phyloP scores from a whole-genome alignment of 2,797 vertebrate species.

The Epinephelus awoara region DNA sequence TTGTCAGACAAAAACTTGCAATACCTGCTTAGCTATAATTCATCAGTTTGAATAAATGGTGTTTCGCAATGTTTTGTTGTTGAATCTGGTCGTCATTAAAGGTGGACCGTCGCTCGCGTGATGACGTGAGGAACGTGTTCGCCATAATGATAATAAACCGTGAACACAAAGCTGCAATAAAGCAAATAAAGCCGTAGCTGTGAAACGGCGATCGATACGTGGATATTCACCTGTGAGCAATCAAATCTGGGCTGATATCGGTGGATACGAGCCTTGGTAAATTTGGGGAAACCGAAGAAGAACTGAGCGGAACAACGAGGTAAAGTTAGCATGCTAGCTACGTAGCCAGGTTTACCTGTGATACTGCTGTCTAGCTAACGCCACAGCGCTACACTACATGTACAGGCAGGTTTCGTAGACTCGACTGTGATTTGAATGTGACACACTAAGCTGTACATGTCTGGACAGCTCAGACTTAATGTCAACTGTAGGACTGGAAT shows the following conservation, averaged over 20 bases:
- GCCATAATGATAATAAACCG: conserved; percentile 89
- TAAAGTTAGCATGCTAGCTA: conserved; percentile 80
- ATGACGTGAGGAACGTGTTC: conserved; percentile 85
- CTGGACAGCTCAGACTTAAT: background rate
- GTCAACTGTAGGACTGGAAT: background rate
- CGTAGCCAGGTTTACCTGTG: conserved; percentile 58
- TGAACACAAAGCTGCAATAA: conserved; percentile 77
- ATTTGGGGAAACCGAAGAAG: conserved; percentile 50
- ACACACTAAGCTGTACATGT: background rate
- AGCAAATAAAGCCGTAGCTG: conserved; percentile 44
- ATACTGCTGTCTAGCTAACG: conserved; percentile 49
- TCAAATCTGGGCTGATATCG: background rate
- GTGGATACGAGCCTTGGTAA: conserved; percentile 17
- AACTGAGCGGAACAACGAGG: conserved; percentile 77
- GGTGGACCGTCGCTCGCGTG: conserved; percentile 72
- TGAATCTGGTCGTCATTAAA: conserved; percentile 72
- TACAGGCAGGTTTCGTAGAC: background rate
- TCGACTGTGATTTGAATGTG: background rate
- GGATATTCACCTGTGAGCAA: background rate
- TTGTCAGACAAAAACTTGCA: background rate
- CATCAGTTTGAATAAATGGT: conserved; percentile 18
- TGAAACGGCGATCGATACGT: conserved; percentile 16
- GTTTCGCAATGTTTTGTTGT: conserved; percentile 59
- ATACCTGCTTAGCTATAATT: background rate
- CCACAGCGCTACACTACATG: conserved; percentile 14